phyloP scores from a whole-genome alignment of 2,113 vertebrate genomes.

The Hirundichthys speculiger region DNA sequence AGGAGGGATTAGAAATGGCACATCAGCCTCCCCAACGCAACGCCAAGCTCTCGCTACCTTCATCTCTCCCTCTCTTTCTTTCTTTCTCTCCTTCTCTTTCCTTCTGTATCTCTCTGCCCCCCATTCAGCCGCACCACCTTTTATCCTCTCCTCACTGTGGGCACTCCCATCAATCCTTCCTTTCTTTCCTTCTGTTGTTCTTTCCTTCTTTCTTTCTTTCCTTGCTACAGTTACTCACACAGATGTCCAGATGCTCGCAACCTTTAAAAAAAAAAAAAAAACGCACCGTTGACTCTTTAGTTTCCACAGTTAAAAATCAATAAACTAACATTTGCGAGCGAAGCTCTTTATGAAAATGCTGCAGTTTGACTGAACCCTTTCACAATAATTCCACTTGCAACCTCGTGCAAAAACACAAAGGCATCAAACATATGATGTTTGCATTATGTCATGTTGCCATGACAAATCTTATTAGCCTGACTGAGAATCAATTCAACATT shows the following conservation, averaged over 20 bases:
- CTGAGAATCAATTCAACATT: too few species aligned
- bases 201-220: background rate
- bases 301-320: too few species aligned
- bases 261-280: too few species aligned
- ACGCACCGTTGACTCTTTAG: too few species aligned
- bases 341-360: too few species aligned
- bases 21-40: constrained; percentile 76
- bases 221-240: background rate
- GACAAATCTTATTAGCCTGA: too few species aligned
- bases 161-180: constrained; percentile 47
- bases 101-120: constrained; percentile 44
- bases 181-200: background rate
- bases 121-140: constrained; percentile 55
- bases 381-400: too few species aligned
- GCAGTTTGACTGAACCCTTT: too few species aligned
- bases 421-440: too few species aligned
- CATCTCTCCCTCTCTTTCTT: constrained; percentile 46
- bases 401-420: too few species aligned
- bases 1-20: constrained; percentile 86
- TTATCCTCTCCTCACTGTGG: constrained; percentile 58
- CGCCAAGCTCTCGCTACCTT: constrained; percentile 57
- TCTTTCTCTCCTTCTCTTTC: constrained; percentile 34
- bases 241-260: background rate
- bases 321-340: too few species aligned
- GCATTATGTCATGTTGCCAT: too few species aligned